Conservation (phyloP, 2,888 invertebrate species). For the Drosophila formosana region DNA sequence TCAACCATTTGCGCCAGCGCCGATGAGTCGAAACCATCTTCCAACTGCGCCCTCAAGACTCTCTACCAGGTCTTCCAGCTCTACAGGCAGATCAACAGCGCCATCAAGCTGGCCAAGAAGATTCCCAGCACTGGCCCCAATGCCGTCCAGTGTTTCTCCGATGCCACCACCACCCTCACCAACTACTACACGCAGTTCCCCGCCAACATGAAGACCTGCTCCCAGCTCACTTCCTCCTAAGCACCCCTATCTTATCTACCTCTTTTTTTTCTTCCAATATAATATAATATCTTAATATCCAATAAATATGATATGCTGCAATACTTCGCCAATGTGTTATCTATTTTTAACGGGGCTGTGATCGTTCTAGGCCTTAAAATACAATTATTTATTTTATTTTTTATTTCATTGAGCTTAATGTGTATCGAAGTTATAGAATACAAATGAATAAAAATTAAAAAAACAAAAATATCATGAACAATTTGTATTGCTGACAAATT, state of each 20-base stretch:
- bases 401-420: no score
- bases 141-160: constrained; percentile 51
- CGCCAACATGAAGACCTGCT: constrained; percentile 57
- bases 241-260: neutral
- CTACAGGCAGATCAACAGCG: constrained; percentile 46
- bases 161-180: constrained; percentile 49
- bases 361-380: no score
- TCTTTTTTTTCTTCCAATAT: neutral
- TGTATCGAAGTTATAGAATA: no score
- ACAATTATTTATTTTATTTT: no score
- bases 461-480: no score
- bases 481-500: no score
- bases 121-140: constrained; percentile 64
- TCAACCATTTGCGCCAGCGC: constrained; percentile 55
- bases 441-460: no score
- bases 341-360: neutral
- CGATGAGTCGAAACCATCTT: constrained; percentile 20
- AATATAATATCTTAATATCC: no score
- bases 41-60: constrained; percentile 53
- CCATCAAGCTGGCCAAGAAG: constrained; percentile 53
- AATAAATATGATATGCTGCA: neutral
- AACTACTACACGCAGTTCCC: constrained; percentile 67
- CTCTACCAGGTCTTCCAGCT: constrained; percentile 46
- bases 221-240: constrained; percentile 59
- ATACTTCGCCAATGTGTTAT: neutral